These are phyloP conservation scores for Synergus umbraculus DNA, from an alignment of 2,888 invertebrate genomes.

Conservation along the genomic window DNA sequence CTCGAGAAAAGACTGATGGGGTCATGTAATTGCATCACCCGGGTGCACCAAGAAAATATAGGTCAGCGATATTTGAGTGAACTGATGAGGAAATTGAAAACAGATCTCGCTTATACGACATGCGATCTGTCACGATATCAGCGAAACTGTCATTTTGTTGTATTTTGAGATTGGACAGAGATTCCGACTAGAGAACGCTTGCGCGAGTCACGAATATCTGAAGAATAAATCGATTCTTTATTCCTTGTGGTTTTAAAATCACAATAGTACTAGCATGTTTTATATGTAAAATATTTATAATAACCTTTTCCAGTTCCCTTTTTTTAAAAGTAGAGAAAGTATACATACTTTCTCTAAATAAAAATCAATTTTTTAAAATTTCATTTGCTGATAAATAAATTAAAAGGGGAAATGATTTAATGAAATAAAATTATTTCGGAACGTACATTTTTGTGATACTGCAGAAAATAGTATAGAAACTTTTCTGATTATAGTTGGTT, in stretches of 20 bases:
- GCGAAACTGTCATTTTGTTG: neutral
- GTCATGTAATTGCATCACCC: neutral
- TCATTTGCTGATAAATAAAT: no score
- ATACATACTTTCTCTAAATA: no score
- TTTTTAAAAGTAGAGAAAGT: no score
- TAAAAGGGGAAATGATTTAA: no score
- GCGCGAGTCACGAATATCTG: neutral
- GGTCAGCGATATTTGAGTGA: neutral
- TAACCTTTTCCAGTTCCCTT: no score
- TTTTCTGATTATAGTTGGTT: neutral
- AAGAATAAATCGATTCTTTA: neutral
- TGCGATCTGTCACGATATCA: neutral
- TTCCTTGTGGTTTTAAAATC: neutral
- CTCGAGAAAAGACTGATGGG: neutral
- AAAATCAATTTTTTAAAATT: no score
- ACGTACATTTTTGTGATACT: neutral
- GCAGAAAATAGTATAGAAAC: conserved; percentile 43
- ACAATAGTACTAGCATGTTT: no score
- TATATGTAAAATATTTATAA: no score
- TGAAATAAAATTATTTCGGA: neutral
- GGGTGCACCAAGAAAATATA: neutral
- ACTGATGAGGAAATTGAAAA: neutral
- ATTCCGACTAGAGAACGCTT: neutral
- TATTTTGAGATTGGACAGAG: neutral
- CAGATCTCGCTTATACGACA: neutral